These are phyloP conservation scores for Cosmopolites sordidus DNA, from an alignment of 2,888 invertebrate species.

Conservation along the genomic window DNA sequence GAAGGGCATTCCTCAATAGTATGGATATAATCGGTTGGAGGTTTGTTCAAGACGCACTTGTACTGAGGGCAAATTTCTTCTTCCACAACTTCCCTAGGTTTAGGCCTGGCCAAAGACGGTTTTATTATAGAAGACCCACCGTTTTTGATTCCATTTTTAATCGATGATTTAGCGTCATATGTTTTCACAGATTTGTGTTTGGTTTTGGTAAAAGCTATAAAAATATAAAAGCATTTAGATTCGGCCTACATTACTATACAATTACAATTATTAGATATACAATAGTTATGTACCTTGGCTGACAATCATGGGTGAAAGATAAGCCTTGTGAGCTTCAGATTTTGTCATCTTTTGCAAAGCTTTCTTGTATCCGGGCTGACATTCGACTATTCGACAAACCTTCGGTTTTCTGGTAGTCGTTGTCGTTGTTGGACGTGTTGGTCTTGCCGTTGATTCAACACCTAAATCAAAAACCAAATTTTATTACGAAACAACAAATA, in stretches of 20 bases:
- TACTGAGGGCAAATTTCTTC: conserved; percentile 45
- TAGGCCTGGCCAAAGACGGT: conserved; percentile 15
- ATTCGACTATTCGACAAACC: conserved; percentile 48
- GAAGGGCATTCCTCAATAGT: conserved; percentile 38
- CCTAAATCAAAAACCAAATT: conserved; percentile 7
- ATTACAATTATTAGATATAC: background rate
- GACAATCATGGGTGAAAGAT: conserved; percentile 52
- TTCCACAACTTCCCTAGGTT: conserved; percentile 14
- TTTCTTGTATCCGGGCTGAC: conserved; percentile 36
- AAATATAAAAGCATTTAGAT: background rate
- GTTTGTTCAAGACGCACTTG: conserved; percentile 53
- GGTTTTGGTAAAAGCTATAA: conserved; percentile 34
- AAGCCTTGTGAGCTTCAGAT: conserved; percentile 37
- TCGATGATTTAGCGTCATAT: conserved; percentile 29
- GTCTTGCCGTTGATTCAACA: conserved; percentile 8
- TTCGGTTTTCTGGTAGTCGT: conserved; percentile 26
- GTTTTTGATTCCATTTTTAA: conserved; percentile 28
- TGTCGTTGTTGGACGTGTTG: conserved; percentile 10
- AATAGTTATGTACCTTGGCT: conserved; percentile 18
- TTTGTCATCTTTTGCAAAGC: conserved; percentile 42
- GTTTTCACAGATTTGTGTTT: conserved; percentile 11
- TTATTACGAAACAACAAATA: background rate
- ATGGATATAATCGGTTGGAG: conserved; percentile 45
- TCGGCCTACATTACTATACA: too few species aligned
- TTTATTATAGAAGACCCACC: conserved; percentile 30